Percentiles rank a stretch among this genome's conserved stretches.
Evolutionary conservation across 1,140 invertebrate species (phyloP).

Genomic region (Lepidostoma basale): DNA sequence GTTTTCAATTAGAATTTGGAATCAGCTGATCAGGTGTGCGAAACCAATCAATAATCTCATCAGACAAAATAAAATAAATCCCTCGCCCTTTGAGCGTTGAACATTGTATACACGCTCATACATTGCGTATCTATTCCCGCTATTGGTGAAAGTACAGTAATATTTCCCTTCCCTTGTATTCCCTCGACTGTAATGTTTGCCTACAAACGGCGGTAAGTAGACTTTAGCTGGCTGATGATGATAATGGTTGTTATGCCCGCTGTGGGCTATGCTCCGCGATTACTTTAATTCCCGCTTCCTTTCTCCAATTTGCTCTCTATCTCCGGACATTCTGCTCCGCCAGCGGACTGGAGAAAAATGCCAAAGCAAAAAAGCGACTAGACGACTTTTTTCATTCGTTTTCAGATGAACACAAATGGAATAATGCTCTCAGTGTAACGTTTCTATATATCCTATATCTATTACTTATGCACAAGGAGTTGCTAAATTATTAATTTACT

Average conservation of each 20-base stretch:
- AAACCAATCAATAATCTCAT: too few relatives aligned
- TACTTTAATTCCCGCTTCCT: conserved; percentile 35
- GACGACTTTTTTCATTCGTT: neutral
- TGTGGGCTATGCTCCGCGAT: conserved; percentile 3
- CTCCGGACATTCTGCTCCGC: neutral
- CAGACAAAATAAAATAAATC: too few relatives aligned
- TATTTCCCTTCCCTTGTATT: conserved; percentile 10
- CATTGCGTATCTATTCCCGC: too few relatives aligned
- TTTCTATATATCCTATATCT: neutral
- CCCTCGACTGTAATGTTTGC: conserved; percentile 24
- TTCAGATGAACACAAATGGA: neutral
- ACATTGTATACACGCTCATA: too few relatives aligned
- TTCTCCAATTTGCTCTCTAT: conserved; percentile 16
- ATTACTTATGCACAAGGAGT: too few relatives aligned
- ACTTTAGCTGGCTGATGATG: conserved; percentile 30
- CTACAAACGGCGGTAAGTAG: conserved; percentile 28
- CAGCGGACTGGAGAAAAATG: neutral
- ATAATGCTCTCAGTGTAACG: neutral
- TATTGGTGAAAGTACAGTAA: neutral
- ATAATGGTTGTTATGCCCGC: conserved; percentile 13
- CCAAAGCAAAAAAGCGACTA: neutral
- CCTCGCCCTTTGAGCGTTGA: too few relatives aligned
- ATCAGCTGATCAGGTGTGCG: too few relatives aligned
- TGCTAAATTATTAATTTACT: too few relatives aligned
- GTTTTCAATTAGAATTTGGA: too few relatives aligned